Percentiles rank a stretch among this genome's conserved stretches.
Conservation (phyloP, 2,113 vertebrate species). For the Apteryx mantelli region DNA sequence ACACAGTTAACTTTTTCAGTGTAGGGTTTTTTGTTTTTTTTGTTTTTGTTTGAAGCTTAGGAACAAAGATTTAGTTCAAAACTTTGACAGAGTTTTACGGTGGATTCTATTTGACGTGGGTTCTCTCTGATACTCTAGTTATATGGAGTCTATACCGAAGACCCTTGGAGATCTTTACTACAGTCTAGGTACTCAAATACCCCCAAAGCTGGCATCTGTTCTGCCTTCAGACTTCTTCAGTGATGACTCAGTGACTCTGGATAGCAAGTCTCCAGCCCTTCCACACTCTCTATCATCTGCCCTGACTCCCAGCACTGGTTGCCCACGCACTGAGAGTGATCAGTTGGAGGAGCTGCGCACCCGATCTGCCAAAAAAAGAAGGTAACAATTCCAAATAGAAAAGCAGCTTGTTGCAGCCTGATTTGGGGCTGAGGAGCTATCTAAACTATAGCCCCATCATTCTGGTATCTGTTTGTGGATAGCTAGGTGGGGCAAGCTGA, state of each 20-base stretch:
- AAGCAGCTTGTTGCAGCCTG: not conserved
- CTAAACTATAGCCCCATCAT: not conserved
- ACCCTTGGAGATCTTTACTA: slow-evolving; percentile 88
- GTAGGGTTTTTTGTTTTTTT: not conserved
- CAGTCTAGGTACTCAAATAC: slow-evolving; percentile 88
- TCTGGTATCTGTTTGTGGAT: not conserved
- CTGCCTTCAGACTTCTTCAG: slow-evolving; percentile 93
- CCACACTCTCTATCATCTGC: slow-evolving; percentile 68
- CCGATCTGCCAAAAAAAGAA: slow-evolving; percentile 87
- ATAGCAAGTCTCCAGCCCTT: slow-evolving; percentile 79
- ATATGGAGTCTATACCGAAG: slow-evolving; percentile 82
- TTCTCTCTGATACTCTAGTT: slow-evolving; percentile 75
- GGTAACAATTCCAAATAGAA: slow-evolving; percentile 62
- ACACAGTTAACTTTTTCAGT: not conserved
- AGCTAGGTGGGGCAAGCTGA: not conserved
- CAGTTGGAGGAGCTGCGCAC: slow-evolving; percentile 86
- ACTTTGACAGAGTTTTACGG: not conserved
- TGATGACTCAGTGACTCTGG: slow-evolving; percentile 87
- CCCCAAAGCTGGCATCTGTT: slow-evolving; percentile 82
- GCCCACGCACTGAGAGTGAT: slow-evolving; percentile 60
- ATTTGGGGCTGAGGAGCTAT: not conserved
- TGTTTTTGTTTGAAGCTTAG: not conserved
- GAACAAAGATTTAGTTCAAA: not conserved
- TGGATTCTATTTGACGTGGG: not conserved
- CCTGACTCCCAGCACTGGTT: slow-evolving; percentile 36